Evolutionary conservation across 2,888 invertebrate genomes (phyloP), one percentile per base, ranked within the genome.

Genomic region (Spodoptera exigua): DNA sequence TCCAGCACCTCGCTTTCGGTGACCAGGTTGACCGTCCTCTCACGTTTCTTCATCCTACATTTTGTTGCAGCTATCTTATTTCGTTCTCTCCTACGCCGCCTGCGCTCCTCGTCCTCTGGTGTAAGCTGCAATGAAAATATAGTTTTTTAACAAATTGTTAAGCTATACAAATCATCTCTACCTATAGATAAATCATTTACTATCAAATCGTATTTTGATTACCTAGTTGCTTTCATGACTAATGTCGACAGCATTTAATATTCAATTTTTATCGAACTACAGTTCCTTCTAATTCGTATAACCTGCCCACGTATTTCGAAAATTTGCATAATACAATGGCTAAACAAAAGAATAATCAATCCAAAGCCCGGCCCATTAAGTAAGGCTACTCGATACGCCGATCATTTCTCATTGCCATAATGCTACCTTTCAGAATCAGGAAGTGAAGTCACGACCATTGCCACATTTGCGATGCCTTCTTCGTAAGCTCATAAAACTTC

Each of bases 21-120:
- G 76, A 98, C 97, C 75, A 98, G 93, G 84, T 98, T 98, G 78
- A 96, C 96, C 1, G 98, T 98, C 73, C 97, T 96, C 86, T 98
- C 98, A 37, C 98, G 96, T 89, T 98, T 98, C 95, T 98, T 98
- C 95, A 98, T 95, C 74, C 98, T 96, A 86, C 98, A 98, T 89
- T 98, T 98, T 11, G 98, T 98, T 61, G 98, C 98, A 51, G 98
- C 98, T 71, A 98, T 97, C 94, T 98, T 98, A 90, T 98, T 98
- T 77, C 98, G 95, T 90, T 98, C 98, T 80, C 98, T 96, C 82
- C 98, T 95, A 58, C 98, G 95, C 61, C 97, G 95, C 58, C 98
- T 95, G 35, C 98, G 95, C 84, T 98, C 98, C 91, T 98, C 98
- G 84, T 98, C 98, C 94, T 98, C 98, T 47, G 97, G 97, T 10